phyloP scores from a whole-genome alignment of 2,888 invertebrate genomes.

The Anoncus sp. region DNA sequence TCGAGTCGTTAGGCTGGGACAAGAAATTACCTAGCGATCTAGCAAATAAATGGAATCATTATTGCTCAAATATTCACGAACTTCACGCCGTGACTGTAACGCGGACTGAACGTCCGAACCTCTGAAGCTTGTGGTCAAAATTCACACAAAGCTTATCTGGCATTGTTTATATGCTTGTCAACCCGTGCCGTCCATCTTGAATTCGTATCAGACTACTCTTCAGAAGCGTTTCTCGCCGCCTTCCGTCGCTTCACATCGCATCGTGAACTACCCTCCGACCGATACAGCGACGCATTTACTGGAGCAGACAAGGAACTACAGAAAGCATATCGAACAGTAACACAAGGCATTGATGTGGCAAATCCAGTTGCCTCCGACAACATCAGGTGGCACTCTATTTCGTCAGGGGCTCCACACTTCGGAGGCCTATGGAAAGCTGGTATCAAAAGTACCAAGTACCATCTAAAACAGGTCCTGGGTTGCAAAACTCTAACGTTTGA shows the following conservation, averaged over 20 bases:
- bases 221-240: conserved; percentile 45
- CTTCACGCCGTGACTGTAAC: background rate
- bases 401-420: conserved; percentile 66
- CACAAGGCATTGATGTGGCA: too few relatives aligned
- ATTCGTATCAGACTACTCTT: conserved; percentile 70
- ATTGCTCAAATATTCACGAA: conserved; percentile 1
- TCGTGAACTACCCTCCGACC: conserved; percentile 67
- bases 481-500: conserved; percentile 10
- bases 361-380: conserved; percentile 51
- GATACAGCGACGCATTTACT: conserved; percentile 73
- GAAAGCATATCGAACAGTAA: conserved; percentile 22
- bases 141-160: conserved; percentile 16
- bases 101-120: background rate
- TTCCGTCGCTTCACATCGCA: conserved; percentile 70
- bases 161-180: conserved; percentile 69
- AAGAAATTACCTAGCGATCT: conserved; percentile 17
- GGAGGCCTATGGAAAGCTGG: conserved; percentile 70
- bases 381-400: conserved; percentile 75
- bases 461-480: conserved; percentile 51
- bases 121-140: conserved; percentile 1
- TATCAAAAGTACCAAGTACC: conserved; percentile 69
- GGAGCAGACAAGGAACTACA: conserved; percentile 69
- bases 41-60: conserved; percentile 26
- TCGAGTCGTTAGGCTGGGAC: conserved; percentile 39
- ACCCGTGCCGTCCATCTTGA: conserved; percentile 74